Base-by-base conservation (phyloP, 2,113 vertebrate genomes). In the Rhinichthys klamathensis region DNA sequence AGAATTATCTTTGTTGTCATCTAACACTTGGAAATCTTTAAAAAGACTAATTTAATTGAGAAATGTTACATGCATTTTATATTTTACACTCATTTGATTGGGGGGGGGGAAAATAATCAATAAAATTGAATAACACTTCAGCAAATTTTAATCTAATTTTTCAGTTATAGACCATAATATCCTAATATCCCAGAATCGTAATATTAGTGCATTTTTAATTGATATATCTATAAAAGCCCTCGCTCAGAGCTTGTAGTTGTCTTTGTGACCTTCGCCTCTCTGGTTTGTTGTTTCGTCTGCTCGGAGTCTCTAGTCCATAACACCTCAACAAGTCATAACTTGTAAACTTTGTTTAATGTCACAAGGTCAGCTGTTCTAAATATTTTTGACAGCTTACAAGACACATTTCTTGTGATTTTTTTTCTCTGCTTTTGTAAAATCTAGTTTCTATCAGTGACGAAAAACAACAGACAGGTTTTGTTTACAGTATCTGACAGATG, bases 401-500 rank as follows among this genome's bases (percentile, higher is more conserved):
- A 72, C 80, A 69, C 18, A 23, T 69, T 51, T 69, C 25, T 81
- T 80, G 41, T 80, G 27, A 56, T 3, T 82, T 73, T 72, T 58
- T 58, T 72, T 58, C 38, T 79, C 30, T 10, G 21, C 18, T 46
- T 23, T 60, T 18, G 41, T 41, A 41, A 41, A 8, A 41, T 79
- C 54, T 79, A 41, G 54, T 32, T 30, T 69, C 18, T 27, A 38
- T 27, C 2, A 2, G 49, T 72, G 80, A 58, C 46, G 58, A 46
- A 56, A 56, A 70, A 82, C 78, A 69, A 51, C 16, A 58, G 67
- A 49, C 30, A 41, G 63, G 32, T 82, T 82, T 82, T 82, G 49
- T 82, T 82, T 72, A 82, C 80, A 38, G 75, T 85, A 30, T 51
- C 67, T 73, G 84, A 41, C 76, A 80, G 67, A 18, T 63, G 85